Base-by-base conservation (phyloP, 2,113 vertebrate genomes). In the Elanoides forficatus region DNA sequence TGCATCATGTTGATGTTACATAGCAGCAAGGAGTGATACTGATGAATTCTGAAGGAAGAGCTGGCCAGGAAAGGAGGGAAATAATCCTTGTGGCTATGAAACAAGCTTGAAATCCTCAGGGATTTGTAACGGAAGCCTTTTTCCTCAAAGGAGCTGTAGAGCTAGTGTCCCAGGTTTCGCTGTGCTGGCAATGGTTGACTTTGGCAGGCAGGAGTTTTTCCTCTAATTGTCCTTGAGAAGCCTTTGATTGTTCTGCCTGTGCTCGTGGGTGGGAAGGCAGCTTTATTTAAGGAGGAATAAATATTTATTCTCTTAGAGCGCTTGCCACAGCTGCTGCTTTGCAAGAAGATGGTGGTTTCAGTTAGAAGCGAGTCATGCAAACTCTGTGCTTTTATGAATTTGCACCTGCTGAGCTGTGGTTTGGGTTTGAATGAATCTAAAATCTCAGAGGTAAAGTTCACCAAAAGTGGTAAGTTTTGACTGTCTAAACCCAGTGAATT, bases 261-360 rank as follows among this genome's bases (percentile, higher is more conserved):
- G 12, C 86, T 96, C 13, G 38, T 86, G 94, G 96, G 96, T 97
- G 89, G 95, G 94, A 97, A 97, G 81, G 94, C 88, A 91, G 94
- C 91, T 97, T 96, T 96, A 94, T 93, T 96, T 96, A 96, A 96
- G 94, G 94, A 95, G 95, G 94, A 93, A 95, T 96, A 96, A 97
- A 97, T 97, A 97, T 97, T 97, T 97, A 91, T 97, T 95, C 94
- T 95, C 93, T 79, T 68, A 16, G 81, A 95, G 86, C 1, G 4
- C 84, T 93, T 72, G 91, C 97, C 95, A 62, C 95, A 95, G 95
- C 96, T 97, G 95, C 94, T 91, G 93, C 94, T 95, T 67, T 97
- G 96, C 92, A 90, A 19, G 36, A 94, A 62, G 91, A 72, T 84
- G 89, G 89, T 93, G 91, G 84, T 96, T 97, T 96, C 88, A 50